Evolutionary conservation across 2,797 vertebrate genomes (phyloP), one percentile per base, ranked within the genome.

Genomic region (Onychomys leucogaster): DNA sequence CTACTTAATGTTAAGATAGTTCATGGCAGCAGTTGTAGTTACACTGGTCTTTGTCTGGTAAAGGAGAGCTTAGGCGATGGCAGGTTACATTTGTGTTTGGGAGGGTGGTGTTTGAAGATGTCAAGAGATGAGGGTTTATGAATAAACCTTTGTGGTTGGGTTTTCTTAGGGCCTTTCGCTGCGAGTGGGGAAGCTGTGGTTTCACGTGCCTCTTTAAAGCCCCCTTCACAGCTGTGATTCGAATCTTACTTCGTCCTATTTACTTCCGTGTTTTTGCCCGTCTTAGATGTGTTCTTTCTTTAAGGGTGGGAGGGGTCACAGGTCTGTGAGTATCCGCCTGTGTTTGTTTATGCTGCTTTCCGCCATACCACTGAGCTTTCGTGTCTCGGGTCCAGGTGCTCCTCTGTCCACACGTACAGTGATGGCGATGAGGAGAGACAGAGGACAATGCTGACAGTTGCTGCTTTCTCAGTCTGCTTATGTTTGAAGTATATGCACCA

Each of bases 401-500:
- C 37, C 41, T 90, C 43, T 34, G 13, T 71, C 55, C 29, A 41
- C 19, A 75, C 16, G 37, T 6, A 67, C 0, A 49, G 19, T 67
- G 55, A 81, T 63, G 43, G 13, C 19, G 55, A 75, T 1, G 49
- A 43, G 17, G 32, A 93, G 3, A 73, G 99, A 52, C 19, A 98
- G 98, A 98, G 98, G 93, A 19, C 16, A 87, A 19, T 34, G 34
- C 23, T 29, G 37, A 43, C 32, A 77, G 17, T 55, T 25, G 57
- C 69, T 25, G 57, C 69, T 89, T 55, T 32, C 16, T 75, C 32
- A 25, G 49, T 52, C 34, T 69, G 17, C 37, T 52, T 88, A 23
- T 59, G 46, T 37, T 37, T 32, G 41, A 80, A 88, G 37, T 41
- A 41, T 14, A 87, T 37, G 21, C 2, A 80, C 21, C 25, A 1